Conservation (phyloP, 1,140 invertebrate species). For the Pseudoatta argentina region DNA sequence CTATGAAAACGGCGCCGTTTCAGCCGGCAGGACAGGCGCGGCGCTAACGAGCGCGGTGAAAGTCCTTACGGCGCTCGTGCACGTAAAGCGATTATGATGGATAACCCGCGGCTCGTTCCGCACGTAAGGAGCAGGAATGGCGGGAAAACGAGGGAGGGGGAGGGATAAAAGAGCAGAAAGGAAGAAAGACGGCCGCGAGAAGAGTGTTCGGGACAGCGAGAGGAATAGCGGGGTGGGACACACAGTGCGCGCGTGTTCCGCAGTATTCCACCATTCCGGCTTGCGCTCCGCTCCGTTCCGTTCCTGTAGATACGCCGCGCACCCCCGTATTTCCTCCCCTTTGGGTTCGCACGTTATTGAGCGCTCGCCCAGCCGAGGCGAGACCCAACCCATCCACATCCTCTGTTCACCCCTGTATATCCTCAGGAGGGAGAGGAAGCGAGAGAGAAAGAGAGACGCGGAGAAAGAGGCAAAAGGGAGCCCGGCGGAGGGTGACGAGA, state of each 20-base stretch:
- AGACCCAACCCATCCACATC: slow-evolving; percentile 85
- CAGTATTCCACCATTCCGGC: slow-evolving; percentile 79
- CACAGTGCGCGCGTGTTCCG: slow-evolving; percentile 72
- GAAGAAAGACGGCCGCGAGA: slow-evolving; percentile 39
- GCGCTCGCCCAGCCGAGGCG: slow-evolving; percentile 86
- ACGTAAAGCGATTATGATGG: slow-evolving; percentile 81
- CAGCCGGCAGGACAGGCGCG: slow-evolving; percentile 44
- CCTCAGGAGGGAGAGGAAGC: slow-evolving; percentile 70
- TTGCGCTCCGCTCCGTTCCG: slow-evolving; percentile 77
- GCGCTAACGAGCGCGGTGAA: slow-evolving; percentile 70
- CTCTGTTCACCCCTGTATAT: slow-evolving; percentile 80
- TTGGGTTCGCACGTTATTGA: slow-evolving; percentile 87
- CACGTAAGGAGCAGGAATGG: slow-evolving; percentile 69
- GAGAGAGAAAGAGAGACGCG: slow-evolving; percentile 56
- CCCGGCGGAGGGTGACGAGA: slow-evolving; percentile 40
- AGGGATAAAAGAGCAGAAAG: slow-evolving; percentile 38
- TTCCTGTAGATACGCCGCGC: slow-evolving; percentile 80
- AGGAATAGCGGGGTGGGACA: slow-evolving; percentile 29
- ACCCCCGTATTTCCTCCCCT: slow-evolving; percentile 83
- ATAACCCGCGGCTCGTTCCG: slow-evolving; percentile 77
- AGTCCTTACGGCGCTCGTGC: slow-evolving; percentile 72
- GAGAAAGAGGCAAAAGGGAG: slow-evolving; percentile 50
- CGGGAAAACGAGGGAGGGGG: background rate
- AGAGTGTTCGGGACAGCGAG: slow-evolving; percentile 21
- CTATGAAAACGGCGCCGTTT: slow-evolving; percentile 63